Base-by-base conservation (phyloP, 2,888 invertebrate species). In the Cephus rjabovi region DNA sequence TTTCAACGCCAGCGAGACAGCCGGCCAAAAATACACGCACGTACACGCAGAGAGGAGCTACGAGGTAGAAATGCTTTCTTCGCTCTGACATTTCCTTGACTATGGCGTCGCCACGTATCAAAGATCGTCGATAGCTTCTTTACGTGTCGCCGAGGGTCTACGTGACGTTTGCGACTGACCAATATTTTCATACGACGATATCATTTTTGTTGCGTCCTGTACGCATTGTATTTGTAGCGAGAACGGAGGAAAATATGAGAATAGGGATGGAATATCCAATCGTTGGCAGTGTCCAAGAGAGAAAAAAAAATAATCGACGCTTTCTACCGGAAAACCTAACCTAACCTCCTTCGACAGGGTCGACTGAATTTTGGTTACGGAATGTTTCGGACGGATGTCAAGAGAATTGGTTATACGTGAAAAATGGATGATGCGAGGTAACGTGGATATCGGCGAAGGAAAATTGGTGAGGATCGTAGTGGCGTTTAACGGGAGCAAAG, bases 401-500 rank as follows among this genome's bases (percentile, higher is more conserved):
- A 23, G 2, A 56, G 68, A 12, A 73, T 69, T 30, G 34, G 23
- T 34, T 76, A 0, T 71, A 40, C 37, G 68, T n/a, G 15, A 69
- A 9, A 75, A 33, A 75, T 33, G 70, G 31, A 75, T 31, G 33
- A 34, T n/a, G 35, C 33, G 35, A 71, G 31, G 30, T 68, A 34
- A 71, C 35, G 73, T 68, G 75, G 68, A n/a, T 34, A 75, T 71
- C 31, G 75, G 34, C 37, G 31, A 33, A 35, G 56, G n/a, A 37
- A 75, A 75, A 31, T 11, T 75, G 23, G 33, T 78, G 30, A 73
- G 34, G 4, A 12, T 35, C 33, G 73, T 56, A 33, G 15, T 30
- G n/a, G 77, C 75, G 76, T 69, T 75, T 78, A 81, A 79, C 79
- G 76, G 76, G 77, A 81, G 81, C 23, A 56, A 23, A 34, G 31